Conservation (phyloP, 2,888 invertebrate species). For the Synanthedon formicaeformis region DNA sequence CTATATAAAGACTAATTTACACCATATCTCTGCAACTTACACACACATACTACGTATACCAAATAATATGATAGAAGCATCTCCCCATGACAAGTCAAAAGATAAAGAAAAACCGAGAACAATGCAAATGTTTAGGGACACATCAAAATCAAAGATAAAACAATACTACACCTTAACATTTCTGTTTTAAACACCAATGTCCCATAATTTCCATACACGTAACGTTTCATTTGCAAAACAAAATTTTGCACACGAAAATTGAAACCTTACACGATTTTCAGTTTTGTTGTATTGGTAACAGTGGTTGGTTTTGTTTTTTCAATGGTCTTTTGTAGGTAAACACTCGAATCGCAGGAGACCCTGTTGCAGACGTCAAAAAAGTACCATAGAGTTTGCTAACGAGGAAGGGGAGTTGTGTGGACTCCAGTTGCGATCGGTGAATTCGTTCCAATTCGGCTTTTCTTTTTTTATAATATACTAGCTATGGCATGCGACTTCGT, state of each 20-base stretch:
- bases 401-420: slow-evolving; percentile 49
- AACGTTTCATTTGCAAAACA: slow-evolving; percentile 23
- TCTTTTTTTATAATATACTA: neutral
- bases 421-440: slow-evolving; percentile 39
- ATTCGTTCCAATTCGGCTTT: slow-evolving; percentile 6
- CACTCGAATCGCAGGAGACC: slow-evolving; percentile 48
- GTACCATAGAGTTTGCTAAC: slow-evolving; percentile 53
- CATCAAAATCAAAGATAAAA: neutral
- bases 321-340: slow-evolving; percentile 22
- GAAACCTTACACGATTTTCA: slow-evolving; percentile 15
- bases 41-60: neutral
- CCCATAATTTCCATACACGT: slow-evolving; percentile 21
- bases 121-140: neutral
- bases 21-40: neutral
- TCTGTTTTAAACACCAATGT: slow-evolving; percentile 20
- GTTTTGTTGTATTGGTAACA: slow-evolving; percentile 23
- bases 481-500: no score
- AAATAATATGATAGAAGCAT: neutral
- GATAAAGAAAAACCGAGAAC: neutral
- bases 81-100: neutral
- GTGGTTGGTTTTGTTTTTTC: slow-evolving; percentile 13
- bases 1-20: neutral
- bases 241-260: slow-evolving; percentile 9
- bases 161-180: slow-evolving; percentile 18
- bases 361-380: slow-evolving; percentile 62